Evolutionary conservation across 2,888 invertebrate species (phyloP), one percentile per base, ranked within the genome.

Genomic region (Cryptophagus acutangulus): DNA sequence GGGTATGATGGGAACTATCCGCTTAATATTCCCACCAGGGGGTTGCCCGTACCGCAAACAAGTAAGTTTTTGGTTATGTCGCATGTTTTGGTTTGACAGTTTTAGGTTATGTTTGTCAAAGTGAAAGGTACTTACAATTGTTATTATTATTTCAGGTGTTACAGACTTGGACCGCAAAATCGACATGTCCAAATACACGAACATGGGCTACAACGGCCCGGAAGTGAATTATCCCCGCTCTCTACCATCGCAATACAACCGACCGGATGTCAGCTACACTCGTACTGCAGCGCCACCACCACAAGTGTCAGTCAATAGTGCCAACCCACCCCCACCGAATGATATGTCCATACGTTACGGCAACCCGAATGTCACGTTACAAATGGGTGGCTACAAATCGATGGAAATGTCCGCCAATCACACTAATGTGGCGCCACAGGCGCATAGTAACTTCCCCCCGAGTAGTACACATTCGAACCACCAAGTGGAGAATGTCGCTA

Each of bases 171-270:
- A 58, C 18, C 46, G 61, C 28, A 66, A 63, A 46, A 42, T 66
- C 8, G 67, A 68, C 41, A 61, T 67, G 60, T 58, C 62, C 3
- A 67, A 69, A 45, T 69, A 64, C 40, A 65, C 65, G 3, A 68
- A 69, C 44, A 66, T 69, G 65, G 67, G 66, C 6, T 69, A 68
- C 41, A 54, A 59, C 1, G 63, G 63, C 4, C 51, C 62, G 0
- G 67, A 67, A 15, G 61, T 64, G 17, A 61, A 58, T 36, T 65
- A 59, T 41, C 48, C 57, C 2, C 53, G 65, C 40, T 49, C 54
- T 12, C 44, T 59, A 18, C 57, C 52, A 31, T 57, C 53, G 17
- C 56, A 55, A 29, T 58, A 52, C 35, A 40, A 26, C 17, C 38
- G 54, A 2, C 36, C 57, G 1, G 55, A 57, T 18, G 39, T 55